Percentiles rank a stretch among this genome's conserved stretches.
phyloP scores from a whole-genome alignment of 92 coral and sea anemone genomes.

The Pocillopora meandrina region DNA sequence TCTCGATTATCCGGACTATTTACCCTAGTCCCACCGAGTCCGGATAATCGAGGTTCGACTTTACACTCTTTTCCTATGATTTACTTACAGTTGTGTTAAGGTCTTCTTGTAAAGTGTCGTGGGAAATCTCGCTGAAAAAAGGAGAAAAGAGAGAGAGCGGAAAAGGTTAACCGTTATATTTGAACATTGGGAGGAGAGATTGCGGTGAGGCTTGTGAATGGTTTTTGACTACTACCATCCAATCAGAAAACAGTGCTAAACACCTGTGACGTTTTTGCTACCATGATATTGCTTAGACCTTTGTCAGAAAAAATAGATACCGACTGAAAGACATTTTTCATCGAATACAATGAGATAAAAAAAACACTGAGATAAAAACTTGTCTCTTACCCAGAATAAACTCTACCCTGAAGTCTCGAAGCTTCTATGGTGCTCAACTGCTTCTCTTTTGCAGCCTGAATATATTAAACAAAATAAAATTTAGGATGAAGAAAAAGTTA shows the following conservation, averaged over 20 bases:
- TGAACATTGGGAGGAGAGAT: too few relatives aligned
- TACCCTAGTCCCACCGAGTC: too few relatives aligned
- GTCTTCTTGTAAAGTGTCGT: constrained; percentile 84
- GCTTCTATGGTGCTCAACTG: constrained; percentile 82
- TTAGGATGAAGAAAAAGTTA: background rate
- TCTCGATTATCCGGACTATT: too few relatives aligned
- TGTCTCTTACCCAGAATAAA: constrained; percentile 60
- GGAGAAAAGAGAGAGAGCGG: constrained; percentile 1
- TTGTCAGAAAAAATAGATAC: background rate
- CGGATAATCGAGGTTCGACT: too few relatives aligned
- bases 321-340: background rate
- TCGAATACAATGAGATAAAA: background rate
- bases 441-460: constrained; percentile 83
- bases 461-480: background rate
- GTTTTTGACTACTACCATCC: background rate
- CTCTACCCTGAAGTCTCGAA: constrained; percentile 74
- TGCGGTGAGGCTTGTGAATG: background rate
- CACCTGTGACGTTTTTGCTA: background rate
- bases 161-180: background rate
- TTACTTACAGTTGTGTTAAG: constrained; percentile 82
- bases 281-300: background rate
- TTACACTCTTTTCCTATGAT: background rate
- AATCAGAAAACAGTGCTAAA: background rate
- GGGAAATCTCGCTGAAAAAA: constrained; percentile 64
- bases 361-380: background rate